These are phyloP conservation scores for Rotaria sp. DNA, from an alignment of 2,888 invertebrate species.

Conservation along the genomic window DNA sequence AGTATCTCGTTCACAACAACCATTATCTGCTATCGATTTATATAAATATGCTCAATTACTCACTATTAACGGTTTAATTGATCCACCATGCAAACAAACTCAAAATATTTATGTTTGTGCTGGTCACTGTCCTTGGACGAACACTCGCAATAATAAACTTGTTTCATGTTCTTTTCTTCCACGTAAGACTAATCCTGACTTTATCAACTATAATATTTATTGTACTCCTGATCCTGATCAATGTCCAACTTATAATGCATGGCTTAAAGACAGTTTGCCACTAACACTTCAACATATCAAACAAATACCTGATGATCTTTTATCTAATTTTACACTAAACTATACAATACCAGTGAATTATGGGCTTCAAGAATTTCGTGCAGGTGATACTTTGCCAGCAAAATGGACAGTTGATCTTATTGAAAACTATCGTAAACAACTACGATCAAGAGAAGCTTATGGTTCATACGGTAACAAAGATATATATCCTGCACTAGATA, in stretches of 20 bases:
- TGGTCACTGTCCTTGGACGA: neutral
- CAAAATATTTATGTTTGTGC: neutral
- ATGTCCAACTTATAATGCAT: neutral
- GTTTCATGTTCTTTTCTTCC: neutral
- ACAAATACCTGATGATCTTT: neutral
- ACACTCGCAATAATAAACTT: neutral
- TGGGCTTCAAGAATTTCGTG: neutral
- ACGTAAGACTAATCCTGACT: neutral
- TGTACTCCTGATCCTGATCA: neutral
- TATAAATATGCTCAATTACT: neutral
- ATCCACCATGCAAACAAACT: neutral
- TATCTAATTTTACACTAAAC: constrained; percentile 4
- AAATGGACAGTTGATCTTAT: neutral
- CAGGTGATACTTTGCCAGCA: neutral
- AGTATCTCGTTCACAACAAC: too few relatives aligned
- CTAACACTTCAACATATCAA: neutral
- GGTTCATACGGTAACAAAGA: neutral
- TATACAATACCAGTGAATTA: neutral
- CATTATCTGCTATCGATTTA: too few relatives aligned
- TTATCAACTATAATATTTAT: neutral
- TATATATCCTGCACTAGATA: neutral
- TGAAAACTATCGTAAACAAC: neutral
- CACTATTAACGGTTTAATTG: neutral
- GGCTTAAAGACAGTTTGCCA: neutral
- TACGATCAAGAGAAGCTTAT: neutral